Base-by-base conservation (phyloP, 2,888 invertebrate genomes). In the Lottia gigantea region DNA sequence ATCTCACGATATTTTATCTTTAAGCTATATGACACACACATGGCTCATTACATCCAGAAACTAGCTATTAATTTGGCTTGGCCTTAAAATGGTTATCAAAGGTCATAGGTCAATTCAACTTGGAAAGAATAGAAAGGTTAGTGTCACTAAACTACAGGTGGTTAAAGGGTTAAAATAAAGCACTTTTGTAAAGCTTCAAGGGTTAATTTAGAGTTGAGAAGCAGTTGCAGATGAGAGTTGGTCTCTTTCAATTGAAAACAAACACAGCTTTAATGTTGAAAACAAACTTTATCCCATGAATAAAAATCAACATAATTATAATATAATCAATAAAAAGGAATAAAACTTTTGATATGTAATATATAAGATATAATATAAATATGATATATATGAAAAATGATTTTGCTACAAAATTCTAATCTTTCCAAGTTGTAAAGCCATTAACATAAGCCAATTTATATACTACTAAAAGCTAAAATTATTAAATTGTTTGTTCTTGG, bases 131-230 rank as follows among this genome's bases (percentile, higher is more conserved):
- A 55, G 55, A 55, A 23, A 55, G 55, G 23, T 55, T 55, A 55
- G 55, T 55, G 19, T 55, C 11, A 12, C 55, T 55, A 55, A 23
- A 55, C 55, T 55, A 55, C 23, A 55, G 23, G 55, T 55, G 23
- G 55, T 55, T 55, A 55, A 23, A 55, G 55, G 55, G 55, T 55
- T 55, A 55, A 55, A 55, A 55, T 55, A 55, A 55, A 55, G 55
- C 55, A 55, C 11, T 55, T 55, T 40, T 40, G 40, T 55, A 23
- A 55, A 23, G 23, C 55, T 55, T 19, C 19, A 55, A 55, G 55
- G 55, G 55, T 55, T 55, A 55, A 55, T 55, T 55, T 55, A 23
- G 40, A 40, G 40, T 40, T 8, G 40, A 40, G 40, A 40, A 40
- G 40, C 7, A 40, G 40, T 40, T 40, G 40, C 1, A 6, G 40